Evolutionary conservation across 2,113 vertebrate species (phyloP).

Genomic region (Halcyon senegalensis): DNA sequence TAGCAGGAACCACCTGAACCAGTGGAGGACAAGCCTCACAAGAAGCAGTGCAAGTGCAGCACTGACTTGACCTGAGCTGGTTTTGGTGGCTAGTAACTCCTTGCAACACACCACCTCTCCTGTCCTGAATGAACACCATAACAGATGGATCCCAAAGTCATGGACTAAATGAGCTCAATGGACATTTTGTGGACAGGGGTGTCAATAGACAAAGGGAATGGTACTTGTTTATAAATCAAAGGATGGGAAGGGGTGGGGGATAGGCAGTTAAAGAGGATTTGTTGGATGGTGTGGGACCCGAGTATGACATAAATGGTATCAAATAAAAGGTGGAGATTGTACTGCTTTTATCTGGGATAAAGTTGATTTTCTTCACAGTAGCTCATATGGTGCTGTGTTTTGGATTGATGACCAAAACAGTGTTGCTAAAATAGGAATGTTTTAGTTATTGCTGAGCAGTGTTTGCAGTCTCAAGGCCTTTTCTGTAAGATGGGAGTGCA

Average conservation of each 20-base stretch:
- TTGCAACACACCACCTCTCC: neutral
- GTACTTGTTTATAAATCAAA: neutral
- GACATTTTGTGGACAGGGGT: neutral
- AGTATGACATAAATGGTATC: neutral
- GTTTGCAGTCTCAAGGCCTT: neutral
- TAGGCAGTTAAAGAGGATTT: neutral
- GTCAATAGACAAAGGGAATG: neutral
- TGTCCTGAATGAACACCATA: neutral
- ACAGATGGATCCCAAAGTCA: neutral
- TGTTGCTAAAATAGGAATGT: neutral
- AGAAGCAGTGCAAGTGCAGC: neutral
- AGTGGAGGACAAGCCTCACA: neutral
- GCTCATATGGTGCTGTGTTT: neutral
- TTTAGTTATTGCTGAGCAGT: neutral
- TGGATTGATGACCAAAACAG: neutral
- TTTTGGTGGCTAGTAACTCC: neutral
- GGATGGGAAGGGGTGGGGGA: neutral
- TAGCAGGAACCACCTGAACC: neutral
- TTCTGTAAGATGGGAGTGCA: neutral
- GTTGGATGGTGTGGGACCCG: neutral
- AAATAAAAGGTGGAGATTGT: neutral
- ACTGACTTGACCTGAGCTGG: neutral
- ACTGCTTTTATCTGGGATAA: neutral
- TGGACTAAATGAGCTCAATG: neutral
- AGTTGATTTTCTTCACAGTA: neutral